A percentile compares a stretch with the other conserved stretches of the same genome.
phyloP scores from a whole-genome alignment of 2,888 invertebrate species.

The Antitype chi region DNA sequence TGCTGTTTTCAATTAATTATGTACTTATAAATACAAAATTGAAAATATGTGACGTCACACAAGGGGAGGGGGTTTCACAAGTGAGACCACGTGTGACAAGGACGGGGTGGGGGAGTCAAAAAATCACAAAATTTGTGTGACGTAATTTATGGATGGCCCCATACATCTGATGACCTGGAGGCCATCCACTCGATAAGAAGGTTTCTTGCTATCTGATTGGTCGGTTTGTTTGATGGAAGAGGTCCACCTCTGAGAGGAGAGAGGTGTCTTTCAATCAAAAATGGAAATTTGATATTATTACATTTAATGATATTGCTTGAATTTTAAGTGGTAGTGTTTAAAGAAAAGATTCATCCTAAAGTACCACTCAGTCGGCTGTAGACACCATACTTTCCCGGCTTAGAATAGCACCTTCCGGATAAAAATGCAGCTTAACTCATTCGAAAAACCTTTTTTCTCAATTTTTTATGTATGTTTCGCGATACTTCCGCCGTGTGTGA shows the following conservation, averaged over 20 bases:
- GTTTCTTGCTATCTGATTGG: background rate
- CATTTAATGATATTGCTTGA: background rate
- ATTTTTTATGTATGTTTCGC: too few species aligned
- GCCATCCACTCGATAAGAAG: background rate
- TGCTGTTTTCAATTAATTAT: too few species aligned
- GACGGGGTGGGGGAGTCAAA: too few species aligned
- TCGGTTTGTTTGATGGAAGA: background rate
- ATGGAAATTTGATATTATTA: background rate
- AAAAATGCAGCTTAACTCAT: background rate
- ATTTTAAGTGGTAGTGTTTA: background rate
- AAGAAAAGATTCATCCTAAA: background rate
- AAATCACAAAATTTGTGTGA: too few species aligned
- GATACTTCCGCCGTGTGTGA: too few species aligned
- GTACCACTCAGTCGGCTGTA: background rate
- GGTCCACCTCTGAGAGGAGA: too few species aligned
- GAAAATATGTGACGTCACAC: too few species aligned
- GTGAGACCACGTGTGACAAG: too few species aligned
- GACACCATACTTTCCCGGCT: background rate
- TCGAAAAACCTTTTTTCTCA: background rate
- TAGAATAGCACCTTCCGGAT: background rate
- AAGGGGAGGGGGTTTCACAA: too few species aligned
- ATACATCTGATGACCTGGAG: too few species aligned
- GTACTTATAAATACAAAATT: too few species aligned
- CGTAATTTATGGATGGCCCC: too few species aligned
- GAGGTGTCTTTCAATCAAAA: background rate